phyloP scores from a whole-genome alignment of 2,113 vertebrate species.

The Salminus brasiliensis region DNA sequence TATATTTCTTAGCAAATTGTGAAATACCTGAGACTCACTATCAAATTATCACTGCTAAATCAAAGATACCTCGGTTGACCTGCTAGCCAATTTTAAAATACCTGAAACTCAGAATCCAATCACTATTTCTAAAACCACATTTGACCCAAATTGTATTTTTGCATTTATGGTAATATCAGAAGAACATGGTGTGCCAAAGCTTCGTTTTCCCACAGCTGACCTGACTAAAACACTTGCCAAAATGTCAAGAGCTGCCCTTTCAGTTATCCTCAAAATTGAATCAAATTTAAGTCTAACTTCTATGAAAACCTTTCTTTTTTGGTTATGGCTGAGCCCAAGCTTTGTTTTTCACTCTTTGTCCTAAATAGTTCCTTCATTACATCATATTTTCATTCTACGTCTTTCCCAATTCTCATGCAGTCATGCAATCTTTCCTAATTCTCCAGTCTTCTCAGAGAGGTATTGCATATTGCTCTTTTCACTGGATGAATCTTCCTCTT shows the following conservation, averaged over 20 bases:
- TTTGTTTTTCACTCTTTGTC: slow-evolving; percentile 30
- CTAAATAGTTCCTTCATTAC: slow-evolving; percentile 2
- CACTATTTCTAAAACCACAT: too few species aligned
- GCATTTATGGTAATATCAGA: too few species aligned
- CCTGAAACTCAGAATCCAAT: too few species aligned
- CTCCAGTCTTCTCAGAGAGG: neutral
- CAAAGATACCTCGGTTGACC: too few species aligned
- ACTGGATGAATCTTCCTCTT: too few species aligned
- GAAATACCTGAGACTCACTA: too few species aligned
- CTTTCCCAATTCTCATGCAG: slow-evolving; percentile 48
- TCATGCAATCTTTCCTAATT: neutral
- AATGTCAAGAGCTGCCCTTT: neutral
- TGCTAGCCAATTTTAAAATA: too few species aligned
- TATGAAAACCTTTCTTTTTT: neutral
- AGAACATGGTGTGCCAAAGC: too few species aligned
- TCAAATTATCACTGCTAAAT: too few species aligned
- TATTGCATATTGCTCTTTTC: neutral
- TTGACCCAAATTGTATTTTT: too few species aligned
- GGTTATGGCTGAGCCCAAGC: neutral
- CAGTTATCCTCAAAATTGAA: neutral
- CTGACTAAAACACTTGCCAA: neutral
- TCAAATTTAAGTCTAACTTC: neutral
- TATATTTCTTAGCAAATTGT: too few species aligned
- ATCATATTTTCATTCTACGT: slow-evolving; percentile 32
- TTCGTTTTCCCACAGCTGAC: neutral